Evolutionary conservation across 2,113 vertebrate genomes (phyloP).

Genomic region (Pogonocichla stellata): DNA sequence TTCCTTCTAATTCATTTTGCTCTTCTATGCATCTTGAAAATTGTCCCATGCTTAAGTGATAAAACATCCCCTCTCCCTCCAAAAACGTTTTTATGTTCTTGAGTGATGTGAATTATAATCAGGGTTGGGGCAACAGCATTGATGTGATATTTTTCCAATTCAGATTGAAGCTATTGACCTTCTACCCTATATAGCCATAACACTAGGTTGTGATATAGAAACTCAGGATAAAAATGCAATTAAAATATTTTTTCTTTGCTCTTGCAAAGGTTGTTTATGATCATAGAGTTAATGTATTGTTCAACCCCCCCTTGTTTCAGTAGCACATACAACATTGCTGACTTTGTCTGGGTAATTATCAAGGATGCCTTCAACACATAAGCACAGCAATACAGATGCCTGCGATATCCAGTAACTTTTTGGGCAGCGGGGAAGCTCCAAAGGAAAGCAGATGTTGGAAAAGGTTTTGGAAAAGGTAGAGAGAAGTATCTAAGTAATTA

Average conservation of each 20-base stretch:
- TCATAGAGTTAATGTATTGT: background rate
- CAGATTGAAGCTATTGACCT: background rate
- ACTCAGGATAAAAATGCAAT: background rate
- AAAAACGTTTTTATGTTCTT: background rate
- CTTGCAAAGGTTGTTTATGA: background rate
- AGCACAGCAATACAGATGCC: background rate
- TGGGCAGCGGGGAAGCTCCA: background rate
- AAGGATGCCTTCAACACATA: background rate
- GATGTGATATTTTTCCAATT: background rate
- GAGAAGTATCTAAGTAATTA: conserved; percentile 25
- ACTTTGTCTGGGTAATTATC: background rate
- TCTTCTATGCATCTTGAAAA: background rate
- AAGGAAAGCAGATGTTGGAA: background rate
- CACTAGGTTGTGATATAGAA: background rate
- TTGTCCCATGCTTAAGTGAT: background rate
- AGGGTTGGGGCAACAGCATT: background rate
- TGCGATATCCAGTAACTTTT: background rate
- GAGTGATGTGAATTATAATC: background rate
- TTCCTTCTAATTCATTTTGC: background rate
- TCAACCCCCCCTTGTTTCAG: background rate
- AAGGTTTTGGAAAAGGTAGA: background rate
- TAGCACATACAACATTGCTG: background rate
- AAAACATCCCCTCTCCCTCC: background rate
- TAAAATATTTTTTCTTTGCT: background rate
- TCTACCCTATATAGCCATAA: background rate